Conservation (phyloP, 2,797 vertebrate species). For the Eulemur rubriventer region DNA sequence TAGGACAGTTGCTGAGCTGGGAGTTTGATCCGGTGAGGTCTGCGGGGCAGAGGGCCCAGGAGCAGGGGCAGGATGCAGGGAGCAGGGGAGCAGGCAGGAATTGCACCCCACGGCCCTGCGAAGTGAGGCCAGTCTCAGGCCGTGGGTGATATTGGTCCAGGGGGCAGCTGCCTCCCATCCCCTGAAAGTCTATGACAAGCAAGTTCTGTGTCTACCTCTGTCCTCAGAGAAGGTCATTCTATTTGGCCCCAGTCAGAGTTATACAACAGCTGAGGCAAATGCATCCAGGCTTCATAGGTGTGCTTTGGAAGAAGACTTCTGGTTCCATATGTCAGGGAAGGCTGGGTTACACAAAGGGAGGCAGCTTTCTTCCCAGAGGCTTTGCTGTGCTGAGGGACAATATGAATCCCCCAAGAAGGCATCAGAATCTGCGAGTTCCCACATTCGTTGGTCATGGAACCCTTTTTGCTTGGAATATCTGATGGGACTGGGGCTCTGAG, state of each 20-base stretch:
- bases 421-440: background rate
- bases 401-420: background rate
- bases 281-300: background rate
- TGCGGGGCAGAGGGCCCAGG: background rate
- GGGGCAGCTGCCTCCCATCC: background rate
- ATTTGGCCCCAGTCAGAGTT: background rate
- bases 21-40: background rate
- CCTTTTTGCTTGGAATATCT: background rate
- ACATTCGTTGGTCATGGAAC: too few relatives aligned
- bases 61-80: accelerated
- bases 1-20: background rate
- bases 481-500: background rate
- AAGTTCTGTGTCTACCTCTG: background rate
- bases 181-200: background rate
- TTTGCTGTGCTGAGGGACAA: background rate
- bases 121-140: background rate
- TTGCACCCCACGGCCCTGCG: accelerated
- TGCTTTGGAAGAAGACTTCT: background rate
- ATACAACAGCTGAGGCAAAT: background rate
- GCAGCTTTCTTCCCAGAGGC: background rate
- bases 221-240: background rate
- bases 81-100: background rate
- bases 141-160: background rate
- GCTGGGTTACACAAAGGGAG: background rate
- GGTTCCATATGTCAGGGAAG: background rate